These are phyloP conservation scores for Polymixis flavicincta DNA, from an alignment of 2,888 invertebrate genomes.

Conservation along the genomic window DNA sequence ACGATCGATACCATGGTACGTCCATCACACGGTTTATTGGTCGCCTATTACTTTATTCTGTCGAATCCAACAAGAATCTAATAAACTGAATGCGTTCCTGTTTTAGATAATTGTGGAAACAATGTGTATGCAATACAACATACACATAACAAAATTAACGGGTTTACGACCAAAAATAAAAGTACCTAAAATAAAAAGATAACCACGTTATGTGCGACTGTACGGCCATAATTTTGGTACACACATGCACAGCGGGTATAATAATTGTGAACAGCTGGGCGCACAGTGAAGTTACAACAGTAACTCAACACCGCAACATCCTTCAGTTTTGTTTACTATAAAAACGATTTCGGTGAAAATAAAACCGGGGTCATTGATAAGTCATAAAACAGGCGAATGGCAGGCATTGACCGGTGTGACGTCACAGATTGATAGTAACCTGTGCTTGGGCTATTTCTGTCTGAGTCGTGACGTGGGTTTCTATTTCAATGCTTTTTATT, in stretches of 20 bases:
- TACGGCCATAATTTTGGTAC: constrained; percentile 26
- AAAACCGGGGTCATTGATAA: constrained; percentile 47
- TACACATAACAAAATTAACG: constrained; percentile 18
- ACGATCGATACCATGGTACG: neutral
- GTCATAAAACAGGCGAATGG: constrained; percentile 47
- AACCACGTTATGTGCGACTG: constrained; percentile 35
- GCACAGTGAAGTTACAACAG: constrained; percentile 38
- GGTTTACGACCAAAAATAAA: constrained; percentile 32
- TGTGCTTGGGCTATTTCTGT: constrained; percentile 37
- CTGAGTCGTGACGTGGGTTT: constrained; percentile 36
- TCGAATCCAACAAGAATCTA: neutral
- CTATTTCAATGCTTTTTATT: constrained; percentile 38
- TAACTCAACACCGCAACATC: constrained; percentile 22
- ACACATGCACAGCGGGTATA: constrained; percentile 39
- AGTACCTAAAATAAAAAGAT: constrained; percentile 17
- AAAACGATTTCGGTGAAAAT: constrained; percentile 41
- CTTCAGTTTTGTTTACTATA: constrained; percentile 50
- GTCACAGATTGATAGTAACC: constrained; percentile 39
- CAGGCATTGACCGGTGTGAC: constrained; percentile 52
- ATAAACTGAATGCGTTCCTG: neutral
- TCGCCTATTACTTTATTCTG: neutral
- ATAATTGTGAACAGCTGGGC: constrained; percentile 51
- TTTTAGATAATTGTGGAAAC: neutral
- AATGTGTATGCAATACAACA: neutral
- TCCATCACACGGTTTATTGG: neutral